A percentile compares a stretch with the other conserved stretches of the same genome.
Evolutionary conservation across 37 sponge, comb jelly and placozoan genomes (phyloP).

Genomic region (Lycopodina hypogea): DNA sequence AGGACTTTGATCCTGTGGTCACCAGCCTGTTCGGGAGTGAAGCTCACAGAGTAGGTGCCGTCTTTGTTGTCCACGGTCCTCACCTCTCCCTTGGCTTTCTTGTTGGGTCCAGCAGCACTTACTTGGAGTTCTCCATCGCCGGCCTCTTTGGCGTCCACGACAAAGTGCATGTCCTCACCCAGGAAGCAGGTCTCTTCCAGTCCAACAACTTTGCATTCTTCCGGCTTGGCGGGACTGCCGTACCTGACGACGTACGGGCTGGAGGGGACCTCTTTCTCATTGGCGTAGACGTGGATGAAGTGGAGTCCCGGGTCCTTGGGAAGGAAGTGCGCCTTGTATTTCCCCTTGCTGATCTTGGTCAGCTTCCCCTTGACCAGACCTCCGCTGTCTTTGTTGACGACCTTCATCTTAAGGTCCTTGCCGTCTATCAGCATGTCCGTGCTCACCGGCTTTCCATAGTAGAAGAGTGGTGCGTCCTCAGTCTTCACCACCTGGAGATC

Average conservation of each 20-base stretch:
- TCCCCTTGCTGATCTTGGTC: slow-evolving; percentile 34
- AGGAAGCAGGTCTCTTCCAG: slow-evolving; percentile 12
- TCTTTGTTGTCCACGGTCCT: slow-evolving; percentile 23
- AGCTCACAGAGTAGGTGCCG: slow-evolving; percentile 30
- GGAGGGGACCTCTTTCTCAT: slow-evolving; percentile 24
- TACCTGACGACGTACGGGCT: slow-evolving; percentile 47
- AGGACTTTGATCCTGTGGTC: slow-evolving; percentile 38
- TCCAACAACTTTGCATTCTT: slow-evolving; percentile 16
- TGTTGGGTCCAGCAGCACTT: not conserved
- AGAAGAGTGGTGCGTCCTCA: not conserved
- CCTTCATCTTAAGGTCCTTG: slow-evolving; percentile 45
- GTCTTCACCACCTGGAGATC: slow-evolving; percentile 21
- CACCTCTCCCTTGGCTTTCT: slow-evolving; percentile 8
- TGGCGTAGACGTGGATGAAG: slow-evolving; percentile 24
- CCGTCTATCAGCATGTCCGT: slow-evolving; percentile 29
- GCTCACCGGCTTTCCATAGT: slow-evolving; percentile 34
- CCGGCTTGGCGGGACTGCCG: slow-evolving; percentile 7
- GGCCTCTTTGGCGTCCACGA: slow-evolving; percentile 40
- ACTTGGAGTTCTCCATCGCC: slow-evolving; percentile 39
- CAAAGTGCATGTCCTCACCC: slow-evolving; percentile 30
- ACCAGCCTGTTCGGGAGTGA: slow-evolving; percentile 39
- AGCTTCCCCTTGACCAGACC: slow-evolving; percentile 48
- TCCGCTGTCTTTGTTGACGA: slow-evolving; percentile 23
- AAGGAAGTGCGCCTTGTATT: slow-evolving; percentile 38
- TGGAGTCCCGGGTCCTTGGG: slow-evolving; percentile 61